Base-by-base conservation (phyloP, 2,888 invertebrate species). In the Disparrhopalites patrizii region DNA sequence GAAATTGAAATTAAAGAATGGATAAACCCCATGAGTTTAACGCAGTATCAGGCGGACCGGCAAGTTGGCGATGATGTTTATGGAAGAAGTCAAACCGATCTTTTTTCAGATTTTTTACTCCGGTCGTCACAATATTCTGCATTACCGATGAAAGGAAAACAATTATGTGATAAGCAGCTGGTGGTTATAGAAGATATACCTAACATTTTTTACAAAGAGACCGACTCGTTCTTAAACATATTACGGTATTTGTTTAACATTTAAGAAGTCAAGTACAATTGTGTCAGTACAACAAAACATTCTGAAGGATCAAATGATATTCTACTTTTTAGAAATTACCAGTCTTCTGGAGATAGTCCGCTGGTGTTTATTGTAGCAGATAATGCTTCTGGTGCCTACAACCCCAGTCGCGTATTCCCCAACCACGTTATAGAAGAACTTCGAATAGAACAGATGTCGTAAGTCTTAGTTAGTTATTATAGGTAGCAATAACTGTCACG, bases 171-270 rank as follows among this genome's bases (percentile, higher is more conserved):
- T 55, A 82, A 83, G 70, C 85, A 86, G 72, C 72, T 91, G 3
- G 81, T 89, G 25, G 77, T 91, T 1, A 85, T 91, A 1, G 89
- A 91, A 80, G 93, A 93, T 78, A 87, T 91, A 78, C 93, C 93
- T 13, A 91, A 92, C 79, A 83, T 84, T 8, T 86, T 90, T 76
- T 77, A 87, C 30, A 84, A 83, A 75, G 85, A 88, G 75, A 82
- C 87, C 23, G 78, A 82, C 64, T 82, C 85, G 75, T 89, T 91
- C 77, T 81, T 83, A 72, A 81, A 84, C 63, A 80, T 90, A 64
- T 79, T 92, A 61, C 84, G 86, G 91, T 89, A 81, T 81, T 83
- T 80, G 5, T 51, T n/a, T 31, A 43, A 8, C 4, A 7, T 33
- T 25, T 23, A 10, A 4, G 20, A 31, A 23, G 13, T 18, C 15